These are phyloP conservation scores for Percopsis omiscomaycus DNA, from an alignment of 2,797 vertebrate genomes.

Conservation along the genomic window DNA sequence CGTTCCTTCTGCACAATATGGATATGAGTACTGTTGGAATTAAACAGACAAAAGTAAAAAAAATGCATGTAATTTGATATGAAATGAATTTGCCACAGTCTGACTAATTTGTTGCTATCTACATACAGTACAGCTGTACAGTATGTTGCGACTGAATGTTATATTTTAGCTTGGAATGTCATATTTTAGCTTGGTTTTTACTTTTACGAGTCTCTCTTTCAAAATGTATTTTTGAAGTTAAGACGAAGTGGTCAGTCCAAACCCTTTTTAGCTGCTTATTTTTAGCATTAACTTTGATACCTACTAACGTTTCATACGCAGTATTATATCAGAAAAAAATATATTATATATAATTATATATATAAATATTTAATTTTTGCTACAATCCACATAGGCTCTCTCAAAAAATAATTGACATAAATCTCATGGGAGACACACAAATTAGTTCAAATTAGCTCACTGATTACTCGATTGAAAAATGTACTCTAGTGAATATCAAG, in stretches of 20 bases:
- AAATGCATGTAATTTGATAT: too few relatives aligned
- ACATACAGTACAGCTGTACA: too few relatives aligned
- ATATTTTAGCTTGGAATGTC: too few relatives aligned
- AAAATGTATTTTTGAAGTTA: neutral
- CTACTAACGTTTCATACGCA: neutral
- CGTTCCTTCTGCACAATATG: constrained; percentile 19
- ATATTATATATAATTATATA: too few relatives aligned
- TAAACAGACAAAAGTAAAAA: too few relatives aligned
- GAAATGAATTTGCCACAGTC: too few relatives aligned
- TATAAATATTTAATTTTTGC: neutral
- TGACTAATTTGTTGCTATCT: too few relatives aligned
- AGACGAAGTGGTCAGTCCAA: neutral
- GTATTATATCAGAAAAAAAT: neutral
- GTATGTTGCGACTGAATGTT: too few relatives aligned
- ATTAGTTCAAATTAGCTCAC: constrained; percentile 46
- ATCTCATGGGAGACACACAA: constrained; percentile 28
- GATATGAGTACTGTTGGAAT: constrained; percentile 17
- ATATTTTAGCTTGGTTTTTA: too few relatives aligned
- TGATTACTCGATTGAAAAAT: constrained; percentile 18
- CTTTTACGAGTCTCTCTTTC: neutral
- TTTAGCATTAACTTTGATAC: constrained; percentile 6
- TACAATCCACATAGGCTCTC: constrained; percentile 13
- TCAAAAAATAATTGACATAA: constrained; percentile 29
- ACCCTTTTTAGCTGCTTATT: neutral
- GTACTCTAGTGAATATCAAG: constrained; percentile 37